These are phyloP conservation scores for Neogobius melanostomus DNA, from an alignment of 2,113 vertebrate species.

Conservation along the genomic window DNA sequence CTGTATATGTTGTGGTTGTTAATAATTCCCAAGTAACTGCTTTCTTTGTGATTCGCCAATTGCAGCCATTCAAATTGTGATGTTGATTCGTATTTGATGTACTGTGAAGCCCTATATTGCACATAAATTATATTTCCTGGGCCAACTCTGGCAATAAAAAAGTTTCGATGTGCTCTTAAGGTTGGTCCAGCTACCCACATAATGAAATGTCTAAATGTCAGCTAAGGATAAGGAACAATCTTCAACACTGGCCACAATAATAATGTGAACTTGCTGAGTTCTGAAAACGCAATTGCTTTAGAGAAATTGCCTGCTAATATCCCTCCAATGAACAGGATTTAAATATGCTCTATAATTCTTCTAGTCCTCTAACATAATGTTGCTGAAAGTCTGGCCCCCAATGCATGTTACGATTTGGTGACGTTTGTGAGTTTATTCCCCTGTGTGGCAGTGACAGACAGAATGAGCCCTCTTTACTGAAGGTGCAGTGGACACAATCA, in stretches of 20 bases:
- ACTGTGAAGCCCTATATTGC: no score
- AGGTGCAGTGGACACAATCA: conserved; percentile 67
- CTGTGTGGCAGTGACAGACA: conserved; percentile 70
- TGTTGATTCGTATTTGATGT: no score
- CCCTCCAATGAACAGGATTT: not conserved
- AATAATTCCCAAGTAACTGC: no score
- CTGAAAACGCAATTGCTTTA: not conserved
- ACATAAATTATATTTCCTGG: no score
- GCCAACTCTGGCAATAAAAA: no score
- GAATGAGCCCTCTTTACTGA: conserved; percentile 68
- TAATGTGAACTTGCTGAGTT: conserved; percentile 2
- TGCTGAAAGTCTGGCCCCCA: conserved; percentile 8
- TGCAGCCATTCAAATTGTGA: no score
- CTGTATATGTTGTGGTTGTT: no score
- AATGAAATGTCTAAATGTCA: not conserved
- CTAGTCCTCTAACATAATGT: no score
- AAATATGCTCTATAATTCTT: no score
- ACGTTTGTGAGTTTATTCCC: conserved; percentile 15
- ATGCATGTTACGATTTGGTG: conserved; percentile 36
- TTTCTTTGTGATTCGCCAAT: no score
- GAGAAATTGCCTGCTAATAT: not conserved
- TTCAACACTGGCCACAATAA: conserved; percentile 3
- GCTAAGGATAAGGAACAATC: not conserved
- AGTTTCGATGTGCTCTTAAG: not conserved
- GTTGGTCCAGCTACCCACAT: not conserved